Evolutionary conservation across 92 coral and sea anemone genomes (phyloP).

Genomic region (Metridium senile): DNA sequence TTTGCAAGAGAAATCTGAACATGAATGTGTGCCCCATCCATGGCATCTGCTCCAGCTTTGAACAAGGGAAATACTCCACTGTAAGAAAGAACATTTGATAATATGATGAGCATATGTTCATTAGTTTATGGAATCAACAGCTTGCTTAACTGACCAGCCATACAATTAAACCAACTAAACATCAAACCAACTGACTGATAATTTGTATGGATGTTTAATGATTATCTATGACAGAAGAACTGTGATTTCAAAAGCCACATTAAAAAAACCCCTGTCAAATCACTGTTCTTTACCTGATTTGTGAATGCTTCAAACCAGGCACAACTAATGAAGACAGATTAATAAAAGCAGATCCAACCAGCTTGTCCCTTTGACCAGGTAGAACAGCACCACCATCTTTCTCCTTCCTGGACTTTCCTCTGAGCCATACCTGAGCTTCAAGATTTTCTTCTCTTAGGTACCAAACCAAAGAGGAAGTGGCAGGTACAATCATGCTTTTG

Average conservation of each 20-base stretch:
- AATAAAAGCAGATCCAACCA: slow-evolving; percentile 88
- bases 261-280: too few relatives aligned
- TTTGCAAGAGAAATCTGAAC: slow-evolving; percentile 63
- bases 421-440: slow-evolving; percentile 93
- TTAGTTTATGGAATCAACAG: too few relatives aligned
- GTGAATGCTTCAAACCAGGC: slow-evolving; percentile 54
- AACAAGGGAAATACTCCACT: slow-evolving; percentile 89
- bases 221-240: too few relatives aligned
- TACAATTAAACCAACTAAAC: too few relatives aligned
- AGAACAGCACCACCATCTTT: slow-evolving; percentile 33
- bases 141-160: too few relatives aligned
- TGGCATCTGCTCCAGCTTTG: slow-evolving; percentile 75
- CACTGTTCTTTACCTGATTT: slow-evolving; percentile 67
- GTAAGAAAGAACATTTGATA: slow-evolving; percentile 8
- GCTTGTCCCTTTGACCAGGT: slow-evolving; percentile 87
- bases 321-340: slow-evolving; percentile 69
- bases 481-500: slow-evolving; percentile 45
- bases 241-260: too few relatives aligned
- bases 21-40: slow-evolving; percentile 81
- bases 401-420: slow-evolving; percentile 39
- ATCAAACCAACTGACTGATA: too few relatives aligned
- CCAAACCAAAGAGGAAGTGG: slow-evolving; percentile 84
- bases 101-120: too few relatives aligned
- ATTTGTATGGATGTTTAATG: too few relatives aligned
- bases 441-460: slow-evolving; percentile 80